These are phyloP conservation scores for Cryptoleucopteryx plumbea DNA, from an alignment of 2,113 vertebrate species.

Conservation along the genomic window DNA sequence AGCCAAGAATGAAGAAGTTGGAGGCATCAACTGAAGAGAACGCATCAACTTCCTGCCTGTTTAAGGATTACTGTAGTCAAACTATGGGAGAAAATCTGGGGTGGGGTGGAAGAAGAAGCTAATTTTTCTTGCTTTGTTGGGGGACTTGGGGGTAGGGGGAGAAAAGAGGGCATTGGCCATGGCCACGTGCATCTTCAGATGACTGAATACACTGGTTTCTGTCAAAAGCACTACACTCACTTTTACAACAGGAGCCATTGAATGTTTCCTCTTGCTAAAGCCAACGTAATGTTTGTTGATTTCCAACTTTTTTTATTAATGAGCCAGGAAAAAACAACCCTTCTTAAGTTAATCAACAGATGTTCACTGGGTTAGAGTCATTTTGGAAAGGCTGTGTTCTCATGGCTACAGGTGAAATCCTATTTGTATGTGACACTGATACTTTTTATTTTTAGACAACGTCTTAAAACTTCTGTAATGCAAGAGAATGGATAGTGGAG, in stretches of 20 bases:
- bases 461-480: background rate
- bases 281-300: constrained; percentile 28
- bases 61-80: constrained; percentile 45
- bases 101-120: background rate
- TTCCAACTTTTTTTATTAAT: constrained; percentile 30
- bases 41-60: constrained; percentile 25
- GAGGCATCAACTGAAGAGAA: constrained; percentile 57
- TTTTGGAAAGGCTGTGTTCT: constrained; percentile 8
- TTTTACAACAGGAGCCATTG: constrained; percentile 48
- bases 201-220: constrained; percentile 46
- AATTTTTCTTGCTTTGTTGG: constrained; percentile 32
- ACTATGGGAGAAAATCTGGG: constrained; percentile 35
- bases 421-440: background rate
- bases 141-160: background rate
- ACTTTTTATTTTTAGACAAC: constrained; percentile 10
- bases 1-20: constrained; percentile 71
- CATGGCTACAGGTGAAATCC: constrained; percentile 8
- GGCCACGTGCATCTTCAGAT: constrained; percentile 23
- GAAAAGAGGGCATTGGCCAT: background rate
- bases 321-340: constrained; percentile 9
- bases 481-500: background rate
- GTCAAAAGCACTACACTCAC: constrained; percentile 52
- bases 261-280: constrained; percentile 66
- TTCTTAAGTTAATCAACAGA: background rate
- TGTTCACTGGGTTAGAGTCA: background rate